These are phyloP conservation scores for Paradisaea rubra DNA, from an alignment of 2,113 vertebrate genomes.

Conservation along the genomic window DNA sequence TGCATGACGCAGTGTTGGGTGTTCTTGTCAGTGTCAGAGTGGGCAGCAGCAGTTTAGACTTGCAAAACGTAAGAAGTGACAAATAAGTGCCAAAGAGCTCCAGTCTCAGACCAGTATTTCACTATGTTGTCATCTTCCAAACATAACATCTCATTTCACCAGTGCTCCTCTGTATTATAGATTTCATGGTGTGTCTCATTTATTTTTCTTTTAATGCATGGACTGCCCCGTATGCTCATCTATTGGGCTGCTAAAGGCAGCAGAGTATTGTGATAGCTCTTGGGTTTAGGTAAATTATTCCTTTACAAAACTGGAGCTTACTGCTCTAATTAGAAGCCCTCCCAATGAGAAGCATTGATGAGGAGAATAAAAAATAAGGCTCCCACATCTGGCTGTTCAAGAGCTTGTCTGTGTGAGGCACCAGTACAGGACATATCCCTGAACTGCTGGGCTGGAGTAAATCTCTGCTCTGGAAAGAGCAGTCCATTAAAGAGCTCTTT, in stretches of 20 bases:
- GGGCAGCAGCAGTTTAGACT: background rate
- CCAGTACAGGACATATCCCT: accelerated
- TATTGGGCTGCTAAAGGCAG: background rate
- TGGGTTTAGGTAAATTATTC: background rate
- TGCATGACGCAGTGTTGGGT: background rate
- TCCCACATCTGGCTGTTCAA: background rate
- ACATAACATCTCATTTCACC: background rate
- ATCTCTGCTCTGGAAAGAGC: background rate
- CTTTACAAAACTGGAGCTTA: background rate
- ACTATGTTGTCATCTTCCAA: background rate
- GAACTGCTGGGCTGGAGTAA: background rate
- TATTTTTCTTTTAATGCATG: background rate
- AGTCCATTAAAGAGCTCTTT: background rate
- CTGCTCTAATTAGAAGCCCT: background rate
- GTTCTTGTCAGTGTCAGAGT: background rate
- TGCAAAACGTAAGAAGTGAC: background rate
- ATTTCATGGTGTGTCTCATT: background rate
- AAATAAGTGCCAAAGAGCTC: background rate
- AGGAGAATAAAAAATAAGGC: background rate
- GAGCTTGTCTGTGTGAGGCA: background rate
- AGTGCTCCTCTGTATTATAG: background rate
- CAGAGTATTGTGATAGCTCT: background rate
- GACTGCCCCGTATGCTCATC: background rate
- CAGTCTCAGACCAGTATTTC: background rate
- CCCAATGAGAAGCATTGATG: background rate